Conservation (phyloP, 1,140 invertebrate genomes). For the Apis florea region DNA sequence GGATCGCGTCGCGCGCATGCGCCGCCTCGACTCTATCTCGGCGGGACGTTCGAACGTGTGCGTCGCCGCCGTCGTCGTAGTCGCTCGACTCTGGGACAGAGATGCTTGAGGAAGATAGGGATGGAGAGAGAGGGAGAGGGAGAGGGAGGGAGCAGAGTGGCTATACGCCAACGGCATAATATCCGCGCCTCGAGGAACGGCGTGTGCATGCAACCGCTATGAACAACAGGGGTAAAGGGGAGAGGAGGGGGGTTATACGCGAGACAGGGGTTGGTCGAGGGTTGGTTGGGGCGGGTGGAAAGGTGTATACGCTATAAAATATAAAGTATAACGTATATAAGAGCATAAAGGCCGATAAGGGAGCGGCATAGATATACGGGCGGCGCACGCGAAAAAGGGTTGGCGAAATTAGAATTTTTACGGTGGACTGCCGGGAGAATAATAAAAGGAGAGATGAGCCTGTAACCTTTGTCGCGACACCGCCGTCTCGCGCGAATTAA, state of each 20-base stretch:
- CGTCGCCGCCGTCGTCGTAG: not conserved
- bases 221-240: conserved; percentile 7
- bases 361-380: conserved; percentile 59
- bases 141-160: conserved; percentile 27
- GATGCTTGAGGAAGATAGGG: not conserved
- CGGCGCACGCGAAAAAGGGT: conserved; percentile 57
- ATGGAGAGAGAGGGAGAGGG: not conserved
- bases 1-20: not conserved
- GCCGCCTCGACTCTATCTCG: not conserved
- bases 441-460: conserved; percentile 52
- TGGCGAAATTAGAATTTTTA: conserved; percentile 68
- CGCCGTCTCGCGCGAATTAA: too few relatives aligned
- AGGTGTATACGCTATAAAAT: conserved; percentile 65
- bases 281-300: not conserved
- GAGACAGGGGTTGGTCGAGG: conserved; percentile 7
- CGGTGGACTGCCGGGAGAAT: conserved; percentile 47
- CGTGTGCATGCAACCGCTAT: conserved; percentile 47
- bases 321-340: conserved; percentile 67
- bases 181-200: conserved; percentile 53
- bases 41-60: conserved; percentile 26
- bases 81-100: too few relatives aligned
- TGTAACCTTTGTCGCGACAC: conserved; percentile 36
- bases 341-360: conserved; percentile 63
- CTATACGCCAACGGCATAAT: conserved; percentile 57
- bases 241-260: not conserved